These are phyloP conservation scores for Tyto alba DNA, from an alignment of 2,113 vertebrate species.

Conservation along the genomic window DNA sequence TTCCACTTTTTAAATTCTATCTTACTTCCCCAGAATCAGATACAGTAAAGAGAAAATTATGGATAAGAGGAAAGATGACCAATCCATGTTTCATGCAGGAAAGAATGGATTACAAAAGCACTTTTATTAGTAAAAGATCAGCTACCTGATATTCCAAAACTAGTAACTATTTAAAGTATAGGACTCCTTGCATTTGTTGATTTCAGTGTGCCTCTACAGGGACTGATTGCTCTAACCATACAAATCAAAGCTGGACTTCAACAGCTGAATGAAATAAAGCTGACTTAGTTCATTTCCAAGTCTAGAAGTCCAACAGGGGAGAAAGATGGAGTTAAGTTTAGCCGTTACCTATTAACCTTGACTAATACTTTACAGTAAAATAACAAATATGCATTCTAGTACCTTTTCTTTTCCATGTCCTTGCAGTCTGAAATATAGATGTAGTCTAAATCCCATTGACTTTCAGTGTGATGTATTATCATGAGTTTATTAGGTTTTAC, in stretches of 20 bases:
- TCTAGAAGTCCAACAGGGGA: not conserved
- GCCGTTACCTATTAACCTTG: conserved; percentile 8
- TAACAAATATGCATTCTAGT: not conserved
- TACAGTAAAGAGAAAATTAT: not conserved
- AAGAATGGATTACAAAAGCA: not conserved
- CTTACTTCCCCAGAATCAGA: not conserved
- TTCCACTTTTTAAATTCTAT: not conserved
- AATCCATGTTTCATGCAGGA: not conserved
- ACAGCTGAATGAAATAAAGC: not conserved
- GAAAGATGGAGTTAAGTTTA: not conserved
- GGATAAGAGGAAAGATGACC: not conserved
- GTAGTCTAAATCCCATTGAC: not conserved
- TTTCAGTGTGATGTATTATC: not conserved
- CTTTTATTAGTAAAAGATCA: not conserved
- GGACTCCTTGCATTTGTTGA: not conserved
- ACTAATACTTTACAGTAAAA: not conserved
- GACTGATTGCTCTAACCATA: not conserved
- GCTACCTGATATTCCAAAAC: not conserved
- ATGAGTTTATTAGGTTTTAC: not conserved
- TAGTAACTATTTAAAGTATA: not conserved
- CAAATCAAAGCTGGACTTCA: not conserved
- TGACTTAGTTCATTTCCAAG: not conserved
- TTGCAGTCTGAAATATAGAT: not conserved
- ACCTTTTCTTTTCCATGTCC: not conserved
- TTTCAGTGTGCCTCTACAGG: not conserved